Evolutionary conservation across 2,888 invertebrate genomes (phyloP).

Genomic region (Sesia bembeciformis): DNA sequence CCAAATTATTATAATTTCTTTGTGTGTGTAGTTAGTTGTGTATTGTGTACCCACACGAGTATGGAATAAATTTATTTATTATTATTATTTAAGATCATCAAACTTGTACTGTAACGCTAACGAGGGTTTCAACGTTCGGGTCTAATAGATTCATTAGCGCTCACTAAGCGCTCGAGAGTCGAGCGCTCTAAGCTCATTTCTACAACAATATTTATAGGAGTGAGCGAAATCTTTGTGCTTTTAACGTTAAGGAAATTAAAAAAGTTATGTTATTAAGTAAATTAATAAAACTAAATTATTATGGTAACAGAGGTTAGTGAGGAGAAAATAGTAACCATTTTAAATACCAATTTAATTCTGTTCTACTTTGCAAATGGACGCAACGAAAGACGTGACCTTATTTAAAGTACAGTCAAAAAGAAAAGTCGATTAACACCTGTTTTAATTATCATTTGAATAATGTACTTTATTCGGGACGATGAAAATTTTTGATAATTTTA

Average conservation of each 20-base stretch:
- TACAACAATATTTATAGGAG: too few relatives aligned
- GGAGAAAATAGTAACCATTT: neutral
- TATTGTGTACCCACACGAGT: too few relatives aligned
- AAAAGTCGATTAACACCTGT: neutral
- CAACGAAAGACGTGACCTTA: neutral
- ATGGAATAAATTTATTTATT: too few relatives aligned
- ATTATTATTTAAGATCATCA: too few relatives aligned
- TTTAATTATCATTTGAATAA: slow-evolving; percentile 19
- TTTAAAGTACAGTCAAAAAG: neutral
- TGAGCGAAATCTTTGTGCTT: too few relatives aligned
- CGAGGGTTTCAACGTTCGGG: too few relatives aligned
- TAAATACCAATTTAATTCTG: neutral
- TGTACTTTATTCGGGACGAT: slow-evolving; percentile 66
- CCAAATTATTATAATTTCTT: too few relatives aligned
- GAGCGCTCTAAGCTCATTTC: too few relatives aligned
- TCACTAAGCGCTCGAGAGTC: too few relatives aligned
- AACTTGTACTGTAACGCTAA: neutral
- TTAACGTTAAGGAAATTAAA: neutral
- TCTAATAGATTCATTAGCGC: too few relatives aligned
- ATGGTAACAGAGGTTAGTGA: neutral
- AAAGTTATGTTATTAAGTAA: neutral
- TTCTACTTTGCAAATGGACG: neutral
- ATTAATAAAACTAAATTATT: neutral
- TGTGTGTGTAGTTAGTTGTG: too few relatives aligned
- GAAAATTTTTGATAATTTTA: too few relatives aligned